Evolutionary conservation across 2,888 invertebrate genomes (phyloP), one percentile per base, ranked within the genome.

Genomic region (Tipula helvola): DNA sequence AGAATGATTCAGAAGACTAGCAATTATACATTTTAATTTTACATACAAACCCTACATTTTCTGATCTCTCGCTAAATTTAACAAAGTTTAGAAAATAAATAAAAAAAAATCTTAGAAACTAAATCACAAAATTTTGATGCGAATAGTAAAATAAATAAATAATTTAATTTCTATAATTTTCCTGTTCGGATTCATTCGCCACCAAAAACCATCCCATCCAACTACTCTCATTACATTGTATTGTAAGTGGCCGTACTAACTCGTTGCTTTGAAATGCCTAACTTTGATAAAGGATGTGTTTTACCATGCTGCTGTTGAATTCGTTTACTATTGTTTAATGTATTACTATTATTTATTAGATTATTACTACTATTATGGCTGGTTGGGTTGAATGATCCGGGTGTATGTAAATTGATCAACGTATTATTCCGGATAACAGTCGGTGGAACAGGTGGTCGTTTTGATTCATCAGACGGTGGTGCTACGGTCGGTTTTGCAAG

Each of bases 281-380:
- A 94, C 94, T 96, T 95, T 90, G 97, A 95, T 90, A 98, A 93
- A 89, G 98, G 97, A 93, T 98, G 97, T 90, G 96, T 97, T 92
- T 96, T 97, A 89, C 97, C 97, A 91, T 97, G 97, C 91, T 97
- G 97, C 92, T 96, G 96, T 92, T 96, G 95, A 57, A 36, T 57
- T 86, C 57, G 36, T 36, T 86, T 86, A 86, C 85, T 85, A 52
- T 52, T 36, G 71, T 86, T 87, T 36, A 57, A 18, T 85, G 86
- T 87, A 28, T 84, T 87, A 57, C 12, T 85, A 85, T 36, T 86
- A 57, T 57, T 86, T 57, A 36, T 52, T 39, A 52, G 36, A 13
- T 57, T 89, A 88, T 85, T 88, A 88, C 86, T 88, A 88, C 84
- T 88, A 88, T 87, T 89, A 87, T 88, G 88, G 71, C 71, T 71